Base-by-base conservation (phyloP, 2,113 vertebrate species). In the Brachionichthys hirsutus region DNA sequence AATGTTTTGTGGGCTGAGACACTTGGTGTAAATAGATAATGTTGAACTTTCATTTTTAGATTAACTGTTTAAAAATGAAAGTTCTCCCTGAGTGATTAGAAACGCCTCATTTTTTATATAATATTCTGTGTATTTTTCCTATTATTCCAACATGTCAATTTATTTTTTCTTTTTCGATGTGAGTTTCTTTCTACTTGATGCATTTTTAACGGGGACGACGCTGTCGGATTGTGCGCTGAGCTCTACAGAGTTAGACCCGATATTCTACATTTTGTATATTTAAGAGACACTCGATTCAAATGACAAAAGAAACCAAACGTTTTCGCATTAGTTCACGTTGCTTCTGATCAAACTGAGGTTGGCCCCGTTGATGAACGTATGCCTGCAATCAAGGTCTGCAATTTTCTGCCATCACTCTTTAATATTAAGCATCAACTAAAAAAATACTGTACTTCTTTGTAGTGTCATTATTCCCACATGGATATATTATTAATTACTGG, bases 261-360 rank as follows among this genome's bases (percentile, higher is more conserved):
- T 18, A 24, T 6, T 24, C 13, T 54, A 38, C 40, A 3, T 15
- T 53, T 53, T 22, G 3, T 9, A 3, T 4, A 18, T 54, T 22
- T 36, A 73, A 64, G 19, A 6, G 9, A 55, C 42, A 11, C 16
- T 49, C 44, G 24, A 20, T 8, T 12, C 9, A 75, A 64, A 54
- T 41, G 35, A 6, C n/a, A 15, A 34, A 34, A 41, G 9, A 1
- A 46, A 42, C 51, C 6, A 19, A n/a, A 2, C 2, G 15, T 38
- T 38, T 48, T n/a, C 17, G 47, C 18, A 38, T 38, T 38, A 12
- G 8, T 3, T 38, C 24, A 30, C 4, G 24, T 38, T 38, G 2
- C 12, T 38, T 10, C 36, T 38, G 36, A 8, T 30, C 24, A 30
- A 30, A 30, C 24, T 30, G 24, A 30, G 8, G 8, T 30, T 3